Conservation (phyloP, 1,140 invertebrate species). For the Anadara kagoshimensis region DNA sequence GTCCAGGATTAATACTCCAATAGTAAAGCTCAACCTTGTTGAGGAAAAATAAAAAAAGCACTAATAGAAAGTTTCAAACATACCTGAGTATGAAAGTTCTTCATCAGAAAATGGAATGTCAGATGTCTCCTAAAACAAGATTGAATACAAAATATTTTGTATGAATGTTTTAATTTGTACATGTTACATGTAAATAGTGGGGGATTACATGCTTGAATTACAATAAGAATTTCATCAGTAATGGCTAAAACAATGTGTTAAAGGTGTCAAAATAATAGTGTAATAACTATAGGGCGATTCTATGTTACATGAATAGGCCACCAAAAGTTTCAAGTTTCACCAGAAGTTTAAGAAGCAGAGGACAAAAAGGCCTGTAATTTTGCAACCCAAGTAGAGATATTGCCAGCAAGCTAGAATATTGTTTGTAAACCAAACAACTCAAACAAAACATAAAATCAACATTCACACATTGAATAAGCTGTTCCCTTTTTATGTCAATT, state of each 20-base stretch:
- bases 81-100: conserved; percentile 4
- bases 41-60: background rate
- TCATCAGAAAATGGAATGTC: conserved; percentile 10
- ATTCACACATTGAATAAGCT: too few species aligned
- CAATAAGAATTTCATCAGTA: conserved; percentile 4
- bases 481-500: too few species aligned
- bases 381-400: too few species aligned
- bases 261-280: background rate
- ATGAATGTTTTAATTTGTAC: background rate
- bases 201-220: background rate
- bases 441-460: too few species aligned
- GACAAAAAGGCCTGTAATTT: too few species aligned
- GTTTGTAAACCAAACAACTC: too few species aligned
- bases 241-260: background rate
- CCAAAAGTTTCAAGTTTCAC: too few species aligned
- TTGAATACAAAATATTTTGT: background rate
- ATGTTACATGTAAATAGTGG: background rate
- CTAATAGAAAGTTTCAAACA: background rate
- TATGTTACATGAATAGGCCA: too few species aligned
- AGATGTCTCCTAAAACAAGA: conserved; percentile 10
- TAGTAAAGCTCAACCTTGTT: conserved; percentile 4
- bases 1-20: background rate
- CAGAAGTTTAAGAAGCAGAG: too few species aligned
- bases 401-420: too few species aligned
- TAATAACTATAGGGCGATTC: background rate